Evolutionary conservation across 2,113 vertebrate genomes (phyloP).

Genomic region (Nerophis ophidion): DNA sequence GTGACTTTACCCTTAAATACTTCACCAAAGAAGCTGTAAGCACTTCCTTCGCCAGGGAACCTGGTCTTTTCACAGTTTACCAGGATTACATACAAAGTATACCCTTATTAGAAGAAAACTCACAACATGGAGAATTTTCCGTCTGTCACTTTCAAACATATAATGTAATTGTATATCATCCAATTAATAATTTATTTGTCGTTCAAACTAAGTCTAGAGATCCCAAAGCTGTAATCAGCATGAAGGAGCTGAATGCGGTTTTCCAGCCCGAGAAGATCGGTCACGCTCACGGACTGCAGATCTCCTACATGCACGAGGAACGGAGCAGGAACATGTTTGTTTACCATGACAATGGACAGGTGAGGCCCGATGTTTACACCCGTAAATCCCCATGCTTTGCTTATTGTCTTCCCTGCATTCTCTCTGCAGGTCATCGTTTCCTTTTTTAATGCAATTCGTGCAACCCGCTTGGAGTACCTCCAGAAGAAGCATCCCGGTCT

Average conservation of each 20-base stretch:
- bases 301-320: constrained; percentile 76
- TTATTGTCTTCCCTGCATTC: background rate
- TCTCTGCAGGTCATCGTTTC: constrained; percentile 82
- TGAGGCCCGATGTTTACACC: constrained; percentile 19
- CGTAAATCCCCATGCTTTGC: background rate
- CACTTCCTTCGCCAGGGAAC: background rate
- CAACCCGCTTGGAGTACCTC: constrained; percentile 81
- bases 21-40: constrained; percentile 72
- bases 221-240: constrained; percentile 80
- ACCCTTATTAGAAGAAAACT: too few relatives aligned
- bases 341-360: constrained; percentile 83
- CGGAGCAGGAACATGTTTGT: constrained; percentile 84
- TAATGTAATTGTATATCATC: too few relatives aligned
- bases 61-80: background rate
- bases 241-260: constrained; percentile 82
- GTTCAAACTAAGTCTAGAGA: constrained; percentile 66
- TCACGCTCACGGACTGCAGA: constrained; percentile 82
- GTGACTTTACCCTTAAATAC: constrained; percentile 72
- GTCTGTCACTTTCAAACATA: too few relatives aligned
- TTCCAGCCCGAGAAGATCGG: constrained; percentile 88
- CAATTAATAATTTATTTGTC: background rate
- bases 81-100: background rate
- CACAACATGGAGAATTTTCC: too few relatives aligned
- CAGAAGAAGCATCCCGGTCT: constrained; percentile 75
- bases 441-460: constrained; percentile 88